Evolutionary conservation across 2,113 vertebrate species (phyloP), one percentile per base, ranked within the genome.

Genomic region (Pontoporia blainvillei): DNA sequence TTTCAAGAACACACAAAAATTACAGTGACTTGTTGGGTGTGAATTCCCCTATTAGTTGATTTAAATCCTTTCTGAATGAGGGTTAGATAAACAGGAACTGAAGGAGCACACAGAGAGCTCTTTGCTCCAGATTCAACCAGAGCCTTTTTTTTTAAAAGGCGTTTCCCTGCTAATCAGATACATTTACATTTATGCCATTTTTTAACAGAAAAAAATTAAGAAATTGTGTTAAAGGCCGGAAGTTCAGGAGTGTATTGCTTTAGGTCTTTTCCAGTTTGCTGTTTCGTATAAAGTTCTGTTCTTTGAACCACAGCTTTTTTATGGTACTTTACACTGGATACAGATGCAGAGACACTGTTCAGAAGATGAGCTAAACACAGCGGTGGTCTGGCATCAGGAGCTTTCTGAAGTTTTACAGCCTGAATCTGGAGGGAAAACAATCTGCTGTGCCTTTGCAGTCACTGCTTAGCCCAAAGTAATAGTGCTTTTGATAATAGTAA

Each of bases 241-340:
- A 98, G 97, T 98, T 98, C 98, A 98, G 98, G 97, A 98, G 95
- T 98, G 75, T 98, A 97, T 98, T 98, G 97, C 98, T 98, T 98
- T 98, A 98, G 98, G 98, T 98, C 98, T 98, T 98, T 98, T 98
- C 97, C 98, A 96, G 96, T 98, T 98, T 98, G 96, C 98, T 98
- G 98, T 93, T 97, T 98, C 98, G 98, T 99, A 98, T 98, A 98
- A 98, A 99, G 98, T 98, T 98, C 98, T 98, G 98, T 98, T 98
- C 98, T 98, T 98, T 98, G 98, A 99, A 98, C 99, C 98, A 98
- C 99, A 99, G 98, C 98, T 99, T 99, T 99, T 98, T 98, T 98
- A 98, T 98, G 98, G 99, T 99, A 98, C 98, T 98, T 98, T 99
- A 99, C 99, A 99, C 99, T 99, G 99, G 99, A 99, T 98, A 98